Evolutionary conservation across 2,888 invertebrate species (phyloP), one percentile per base, ranked within the genome.

Genomic region (Drosophila incognita): DNA sequence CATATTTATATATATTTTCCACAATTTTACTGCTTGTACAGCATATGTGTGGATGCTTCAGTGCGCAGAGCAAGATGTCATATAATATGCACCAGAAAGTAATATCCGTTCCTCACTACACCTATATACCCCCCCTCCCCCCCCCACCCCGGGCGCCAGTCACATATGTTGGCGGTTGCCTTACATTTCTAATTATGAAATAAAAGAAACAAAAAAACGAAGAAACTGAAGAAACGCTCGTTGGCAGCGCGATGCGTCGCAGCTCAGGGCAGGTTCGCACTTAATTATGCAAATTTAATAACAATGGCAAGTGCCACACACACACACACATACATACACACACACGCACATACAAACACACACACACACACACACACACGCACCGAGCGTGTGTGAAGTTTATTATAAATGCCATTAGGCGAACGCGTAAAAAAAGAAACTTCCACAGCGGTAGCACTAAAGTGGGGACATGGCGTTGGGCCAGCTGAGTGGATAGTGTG

Each of bases 251-350:
- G 49, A 57, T 7, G 38, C 38, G 38, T n/a, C 76, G 65, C 78
- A 70, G 57, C 71, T 66, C 63, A 48, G 77, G 52, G 54, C 71
- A 60, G 79, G 72, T 77, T 79, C 78, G 71, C 86, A 85, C 88
- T 87, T 87, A 86, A 86, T 85, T 87, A 86, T 86, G 86, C 76
- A 86, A 87, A 86, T 86, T 86, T 86, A 81, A 81, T 83, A 87
- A 87, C 80, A 79, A 83, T 65, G 79, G 71, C 79, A 81, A 86
- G 81, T 83, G 61, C 69, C 71, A 31, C 31, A 62, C 69, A 68
- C 64, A 61, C 27, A 27, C 24, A 24, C 29, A 31, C 40, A 40
- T 7, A 48, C 35, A 42, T 42, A 61, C 53, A 60, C 24, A 51
- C 36, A 36, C 24, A n/a, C 8, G 21, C 21, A 21, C 21, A 21